These are phyloP conservation scores for Microctonus aethiopoides DNA, from an alignment of 2,888 invertebrate species.

Conservation along the genomic window DNA sequence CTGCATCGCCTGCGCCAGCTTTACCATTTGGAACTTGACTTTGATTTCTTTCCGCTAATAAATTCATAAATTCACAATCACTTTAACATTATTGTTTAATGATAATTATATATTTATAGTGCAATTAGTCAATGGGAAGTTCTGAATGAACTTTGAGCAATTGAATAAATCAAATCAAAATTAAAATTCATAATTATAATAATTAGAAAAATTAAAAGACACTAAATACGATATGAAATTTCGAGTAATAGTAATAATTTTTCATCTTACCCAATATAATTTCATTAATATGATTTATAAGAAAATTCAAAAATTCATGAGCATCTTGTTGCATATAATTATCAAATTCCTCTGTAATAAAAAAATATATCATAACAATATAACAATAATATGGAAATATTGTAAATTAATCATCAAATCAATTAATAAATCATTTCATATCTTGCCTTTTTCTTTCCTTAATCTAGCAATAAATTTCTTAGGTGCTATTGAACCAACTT, in stretches of 20 bases:
- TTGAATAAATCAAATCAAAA: too few species aligned
- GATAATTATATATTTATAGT: too few species aligned
- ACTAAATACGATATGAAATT: too few species aligned
- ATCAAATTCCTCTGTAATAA: constrained; percentile 93
- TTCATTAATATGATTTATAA: constrained; percentile 98
- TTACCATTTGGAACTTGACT: constrained; percentile 70
- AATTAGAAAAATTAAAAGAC: too few species aligned
- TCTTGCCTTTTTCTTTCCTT: constrained; percentile 94
- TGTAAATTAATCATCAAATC: neutral
- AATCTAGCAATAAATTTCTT: constrained; percentile 99
- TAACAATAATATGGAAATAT: neutral
- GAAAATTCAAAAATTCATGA: constrained; percentile 98
- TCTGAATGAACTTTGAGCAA: too few species aligned
- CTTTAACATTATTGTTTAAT: too few species aligned
- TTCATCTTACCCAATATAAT: constrained; percentile 86
- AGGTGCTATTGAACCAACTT: constrained; percentile 98
- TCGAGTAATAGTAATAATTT: constrained; percentile 9
- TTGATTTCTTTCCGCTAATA: constrained; percentile 80
- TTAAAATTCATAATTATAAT: too few species aligned
- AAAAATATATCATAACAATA: neutral
- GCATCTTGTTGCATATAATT: constrained; percentile 99
- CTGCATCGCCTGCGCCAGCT: constrained; percentile 70
- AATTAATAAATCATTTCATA: neutral
- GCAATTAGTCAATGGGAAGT: too few species aligned
- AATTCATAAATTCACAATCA: constrained; percentile 31